Evolutionary conservation across 1,140 invertebrate genomes (phyloP).

Genomic region (Helicoverpa armigera): DNA sequence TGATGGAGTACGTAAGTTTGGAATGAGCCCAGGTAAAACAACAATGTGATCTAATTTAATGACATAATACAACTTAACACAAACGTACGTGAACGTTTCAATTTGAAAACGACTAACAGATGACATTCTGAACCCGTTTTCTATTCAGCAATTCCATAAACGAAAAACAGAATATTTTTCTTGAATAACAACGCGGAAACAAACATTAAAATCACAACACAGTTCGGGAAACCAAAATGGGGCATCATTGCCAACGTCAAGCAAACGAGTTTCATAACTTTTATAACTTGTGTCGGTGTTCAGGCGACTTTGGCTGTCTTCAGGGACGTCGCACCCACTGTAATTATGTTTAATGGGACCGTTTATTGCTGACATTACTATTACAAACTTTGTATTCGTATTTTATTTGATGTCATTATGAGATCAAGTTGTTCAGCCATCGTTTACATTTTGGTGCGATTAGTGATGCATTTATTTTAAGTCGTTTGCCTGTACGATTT

Average conservation of each 20-base stretch:
- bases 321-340: constrained; percentile 58
- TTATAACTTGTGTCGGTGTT: constrained; percentile 64
- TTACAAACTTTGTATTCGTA: constrained; percentile 64
- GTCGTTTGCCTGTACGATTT: not conserved
- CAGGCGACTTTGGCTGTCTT: constrained; percentile 64
- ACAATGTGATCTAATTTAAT: too few relatives aligned
- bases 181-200: not conserved
- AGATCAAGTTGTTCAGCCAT: constrained; percentile 5
- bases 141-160: not conserved
- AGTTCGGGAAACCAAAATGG: constrained; percentile 10
- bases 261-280: constrained; percentile 77
- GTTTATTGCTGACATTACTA: constrained; percentile 74
- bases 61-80: not conserved
- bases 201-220: constrained; percentile 10
- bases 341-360: constrained; percentile 77
- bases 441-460: constrained; percentile 5
- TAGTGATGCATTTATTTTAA: not conserved
- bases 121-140: not conserved
- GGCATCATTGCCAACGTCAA: constrained; percentile 5
- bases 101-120: not conserved
- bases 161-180: constrained; percentile 1
- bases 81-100: not conserved
- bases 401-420: constrained; percentile 31
- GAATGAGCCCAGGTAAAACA: too few relatives aligned
- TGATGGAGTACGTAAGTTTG: too few relatives aligned